These are phyloP conservation scores for Noctua comes DNA, from an alignment of 2,888 invertebrate genomes.

Conservation along the genomic window DNA sequence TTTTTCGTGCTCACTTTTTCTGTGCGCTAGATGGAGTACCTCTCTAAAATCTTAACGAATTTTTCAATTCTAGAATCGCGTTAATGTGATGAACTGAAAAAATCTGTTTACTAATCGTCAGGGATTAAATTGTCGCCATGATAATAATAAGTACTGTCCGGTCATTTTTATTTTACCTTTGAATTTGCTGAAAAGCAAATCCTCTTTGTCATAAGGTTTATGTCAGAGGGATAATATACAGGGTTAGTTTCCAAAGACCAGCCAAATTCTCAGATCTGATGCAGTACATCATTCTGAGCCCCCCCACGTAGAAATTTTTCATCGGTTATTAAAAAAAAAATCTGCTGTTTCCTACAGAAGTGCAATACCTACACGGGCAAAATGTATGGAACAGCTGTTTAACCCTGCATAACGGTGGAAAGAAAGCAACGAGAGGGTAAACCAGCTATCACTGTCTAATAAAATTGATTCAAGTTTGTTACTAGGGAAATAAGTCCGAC, in stretches of 20 bases:
- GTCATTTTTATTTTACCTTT: not conserved
- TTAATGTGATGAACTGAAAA: no score
- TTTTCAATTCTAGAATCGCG: not conserved
- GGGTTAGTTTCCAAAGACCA: no score
- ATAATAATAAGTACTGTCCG: not conserved
- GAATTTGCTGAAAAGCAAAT: not conserved
- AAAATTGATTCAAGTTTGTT: not conserved
- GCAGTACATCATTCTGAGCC: no score
- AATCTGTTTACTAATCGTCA: not conserved
- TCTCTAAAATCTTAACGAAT: not conserved
- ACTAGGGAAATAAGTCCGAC: not conserved
- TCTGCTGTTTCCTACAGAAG: no score
- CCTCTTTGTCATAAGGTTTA: not conserved
- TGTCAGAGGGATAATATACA: not conserved
- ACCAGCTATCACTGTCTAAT: not conserved
- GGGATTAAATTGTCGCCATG: not conserved
- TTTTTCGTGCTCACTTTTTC: not conserved
- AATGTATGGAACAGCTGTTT: no score
- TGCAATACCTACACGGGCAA: no score
- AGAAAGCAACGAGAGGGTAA: not conserved
- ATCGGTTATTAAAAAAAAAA: no score
- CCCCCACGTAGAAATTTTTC: no score
- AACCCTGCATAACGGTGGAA: no score
- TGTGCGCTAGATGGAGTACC: not conserved
- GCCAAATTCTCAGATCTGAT: no score